These are phyloP conservation scores for Fulmarus glacialis DNA, from an alignment of 2,113 vertebrate species.

Conservation along the genomic window DNA sequence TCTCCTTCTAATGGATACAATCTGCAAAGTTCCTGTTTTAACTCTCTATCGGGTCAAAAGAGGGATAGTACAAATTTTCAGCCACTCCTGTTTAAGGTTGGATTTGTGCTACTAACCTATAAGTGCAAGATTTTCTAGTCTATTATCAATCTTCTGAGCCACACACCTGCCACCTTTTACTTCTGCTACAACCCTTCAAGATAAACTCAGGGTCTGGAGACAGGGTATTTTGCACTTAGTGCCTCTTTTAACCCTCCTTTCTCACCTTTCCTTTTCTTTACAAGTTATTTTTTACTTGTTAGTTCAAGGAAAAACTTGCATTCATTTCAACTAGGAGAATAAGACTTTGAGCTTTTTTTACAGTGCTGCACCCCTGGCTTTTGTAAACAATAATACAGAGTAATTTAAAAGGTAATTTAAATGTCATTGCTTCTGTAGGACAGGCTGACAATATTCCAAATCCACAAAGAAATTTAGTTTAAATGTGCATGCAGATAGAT, in stretches of 20 bases:
- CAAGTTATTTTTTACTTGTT: background rate
- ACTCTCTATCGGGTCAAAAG: background rate
- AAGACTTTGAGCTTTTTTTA: background rate
- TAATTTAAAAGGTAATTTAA: background rate
- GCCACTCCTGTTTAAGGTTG: background rate
- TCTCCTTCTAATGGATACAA: background rate
- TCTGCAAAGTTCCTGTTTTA: background rate
- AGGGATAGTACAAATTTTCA: background rate
- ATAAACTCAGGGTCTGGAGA: background rate
- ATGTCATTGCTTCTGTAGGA: background rate
- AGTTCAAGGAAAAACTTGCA: background rate
- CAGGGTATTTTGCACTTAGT: background rate
- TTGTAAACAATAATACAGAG: background rate
- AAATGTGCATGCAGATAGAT: background rate
- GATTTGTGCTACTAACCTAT: background rate
- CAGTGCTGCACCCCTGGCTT: background rate
- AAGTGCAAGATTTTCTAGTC: background rate
- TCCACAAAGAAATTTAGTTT: background rate
- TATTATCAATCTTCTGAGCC: background rate
- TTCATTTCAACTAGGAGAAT: background rate
- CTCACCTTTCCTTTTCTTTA: background rate
- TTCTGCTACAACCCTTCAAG: background rate
- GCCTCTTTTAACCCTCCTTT: background rate
- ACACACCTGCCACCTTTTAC: background rate
- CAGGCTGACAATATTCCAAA: background rate